A percentile compares a stretch with the other conserved stretches of the same genome.
Evolutionary conservation across 2,113 vertebrate genomes (phyloP).

Genomic region (Alaudala cheleensis): DNA sequence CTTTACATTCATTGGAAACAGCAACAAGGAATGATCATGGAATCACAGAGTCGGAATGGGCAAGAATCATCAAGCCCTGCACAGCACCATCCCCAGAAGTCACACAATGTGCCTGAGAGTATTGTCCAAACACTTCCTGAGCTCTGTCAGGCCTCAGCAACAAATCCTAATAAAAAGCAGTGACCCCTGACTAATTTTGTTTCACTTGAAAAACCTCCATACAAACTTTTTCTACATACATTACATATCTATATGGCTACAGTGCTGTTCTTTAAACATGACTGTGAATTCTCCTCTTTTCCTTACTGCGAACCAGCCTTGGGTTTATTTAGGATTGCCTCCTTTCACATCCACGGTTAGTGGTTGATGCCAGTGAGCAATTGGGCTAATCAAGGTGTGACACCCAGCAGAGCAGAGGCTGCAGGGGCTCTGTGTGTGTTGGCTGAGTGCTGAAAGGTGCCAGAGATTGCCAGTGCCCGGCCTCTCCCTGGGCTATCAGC

Average conservation of each 20-base stretch:
- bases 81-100: background rate
- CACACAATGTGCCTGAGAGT: accelerated
- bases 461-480: background rate
- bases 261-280: background rate
- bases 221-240: background rate
- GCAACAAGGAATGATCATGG: background rate
- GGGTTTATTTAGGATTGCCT: background rate
- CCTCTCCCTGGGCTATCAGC: background rate
- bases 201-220: background rate
- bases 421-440: background rate
- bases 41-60: background rate
- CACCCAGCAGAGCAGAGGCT: conserved; percentile 19
- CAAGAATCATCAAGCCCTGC: background rate
- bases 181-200: background rate
- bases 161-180: background rate
- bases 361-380: background rate
- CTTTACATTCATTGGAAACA: background rate
- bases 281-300: background rate
- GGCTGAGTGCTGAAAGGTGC: background rate
- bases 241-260: background rate
- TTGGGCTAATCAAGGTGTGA: background rate
- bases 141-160: background rate
- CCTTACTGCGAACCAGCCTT: accelerated
- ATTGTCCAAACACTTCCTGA: background rate
- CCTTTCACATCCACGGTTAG: background rate